These are phyloP conservation scores for Drosophila dives DNA, from an alignment of 2,888 invertebrate species.

Conservation along the genomic window DNA sequence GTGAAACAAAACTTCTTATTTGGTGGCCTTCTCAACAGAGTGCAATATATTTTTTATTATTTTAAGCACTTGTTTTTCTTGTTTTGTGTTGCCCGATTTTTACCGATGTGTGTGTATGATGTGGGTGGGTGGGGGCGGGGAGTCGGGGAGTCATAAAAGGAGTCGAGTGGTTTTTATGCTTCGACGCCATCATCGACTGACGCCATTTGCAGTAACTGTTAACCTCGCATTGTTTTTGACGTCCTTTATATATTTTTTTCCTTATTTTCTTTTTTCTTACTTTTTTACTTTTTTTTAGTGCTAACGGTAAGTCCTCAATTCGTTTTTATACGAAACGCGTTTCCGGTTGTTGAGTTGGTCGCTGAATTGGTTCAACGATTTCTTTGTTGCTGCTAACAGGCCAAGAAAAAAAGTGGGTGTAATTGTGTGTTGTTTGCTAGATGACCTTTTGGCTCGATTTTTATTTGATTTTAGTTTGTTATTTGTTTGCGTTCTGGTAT, in stretches of 20 bases:
- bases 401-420: constrained; percentile 2
- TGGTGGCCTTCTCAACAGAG: constrained; percentile 10
- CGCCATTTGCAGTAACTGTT: constrained; percentile 70
- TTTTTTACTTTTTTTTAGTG: constrained; percentile 65
- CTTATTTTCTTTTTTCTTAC: constrained; percentile 28
- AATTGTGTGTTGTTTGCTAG: constrained; percentile 15
- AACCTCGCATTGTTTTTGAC: constrained; percentile 40
- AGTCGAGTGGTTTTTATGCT: constrained; percentile 75
- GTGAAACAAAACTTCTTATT: constrained; percentile 11
- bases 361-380: constrained; percentile 81
- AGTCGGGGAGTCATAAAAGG: constrained; percentile 62
- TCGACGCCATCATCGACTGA: constrained; percentile 72
- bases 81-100: constrained; percentile 63
- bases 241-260: constrained; percentile 50
- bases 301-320: constrained; percentile 78
- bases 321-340: constrained; percentile 81
- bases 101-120: constrained; percentile 27
- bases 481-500: constrained; percentile 35
- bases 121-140: constrained; percentile 41
- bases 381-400: constrained; percentile 61
- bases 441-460: constrained; percentile 40
- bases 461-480: constrained; percentile 60
- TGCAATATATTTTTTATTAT: constrained; percentile 22
- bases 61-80: constrained; percentile 18
- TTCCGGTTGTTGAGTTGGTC: constrained; percentile 81